phyloP scores from a whole-genome alignment of 1,140 invertebrate species.

The Trachelipus rathkii region DNA sequence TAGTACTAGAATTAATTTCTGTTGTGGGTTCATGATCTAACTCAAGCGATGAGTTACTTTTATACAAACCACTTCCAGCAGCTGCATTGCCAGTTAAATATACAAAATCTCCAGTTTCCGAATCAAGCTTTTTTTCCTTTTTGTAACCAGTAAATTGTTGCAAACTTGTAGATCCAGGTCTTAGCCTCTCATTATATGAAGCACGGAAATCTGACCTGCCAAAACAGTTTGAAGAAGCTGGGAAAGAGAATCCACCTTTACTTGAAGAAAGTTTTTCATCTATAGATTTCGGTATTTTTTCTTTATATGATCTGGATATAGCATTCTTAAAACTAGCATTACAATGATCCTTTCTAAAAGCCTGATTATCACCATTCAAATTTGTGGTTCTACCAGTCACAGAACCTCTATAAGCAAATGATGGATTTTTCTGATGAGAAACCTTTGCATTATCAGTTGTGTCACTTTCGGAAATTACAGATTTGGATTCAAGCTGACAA shows the following conservation, averaged over 20 bases:
- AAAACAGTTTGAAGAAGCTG: constrained; percentile 3
- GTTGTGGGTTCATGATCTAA: background rate
- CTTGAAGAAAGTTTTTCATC: background rate
- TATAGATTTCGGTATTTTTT: background rate
- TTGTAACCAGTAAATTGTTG: background rate
- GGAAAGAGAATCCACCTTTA: background rate
- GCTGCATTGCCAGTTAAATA: background rate
- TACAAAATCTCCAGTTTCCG: background rate
- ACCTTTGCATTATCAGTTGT: background rate
- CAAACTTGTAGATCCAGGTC: background rate
- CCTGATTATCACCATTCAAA: background rate
- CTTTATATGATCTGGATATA: background rate
- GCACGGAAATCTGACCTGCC: background rate
- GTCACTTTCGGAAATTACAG: background rate
- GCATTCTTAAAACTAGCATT: constrained; percentile 5
- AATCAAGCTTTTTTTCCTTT: background rate
- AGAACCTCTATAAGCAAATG: background rate
- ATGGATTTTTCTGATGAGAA: background rate
- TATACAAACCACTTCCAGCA: background rate
- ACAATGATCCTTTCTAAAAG: background rate
- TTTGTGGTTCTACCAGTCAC: background rate
- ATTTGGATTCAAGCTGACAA: background rate
- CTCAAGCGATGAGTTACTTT: background rate
- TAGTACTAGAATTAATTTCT: background rate
- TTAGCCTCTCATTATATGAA: background rate